phyloP scores from a whole-genome alignment of 2,797 vertebrate genomes.

The Gallinago nigripennis region DNA sequence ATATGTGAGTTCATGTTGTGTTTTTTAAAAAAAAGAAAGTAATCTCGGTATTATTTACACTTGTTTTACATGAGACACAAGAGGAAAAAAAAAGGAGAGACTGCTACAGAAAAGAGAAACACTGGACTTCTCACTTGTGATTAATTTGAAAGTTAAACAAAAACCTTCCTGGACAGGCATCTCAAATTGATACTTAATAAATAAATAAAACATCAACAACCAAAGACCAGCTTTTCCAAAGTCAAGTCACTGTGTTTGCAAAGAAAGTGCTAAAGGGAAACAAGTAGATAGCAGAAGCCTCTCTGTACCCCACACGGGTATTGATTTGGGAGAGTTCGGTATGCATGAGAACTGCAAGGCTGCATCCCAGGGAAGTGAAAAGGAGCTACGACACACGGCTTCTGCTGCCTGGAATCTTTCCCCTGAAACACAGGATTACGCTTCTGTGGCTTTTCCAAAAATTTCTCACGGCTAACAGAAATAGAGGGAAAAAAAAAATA shows the following conservation, averaged over 20 bases:
- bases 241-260: not conserved
- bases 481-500: not conserved
- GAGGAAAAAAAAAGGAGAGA: not conserved
- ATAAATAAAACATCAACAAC: not conserved
- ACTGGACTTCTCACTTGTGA: not conserved
- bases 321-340: not conserved
- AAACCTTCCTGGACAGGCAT: not conserved
- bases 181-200: not conserved
- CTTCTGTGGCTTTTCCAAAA: not conserved
- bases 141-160: not conserved
- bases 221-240: not conserved
- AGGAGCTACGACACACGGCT: not conserved
- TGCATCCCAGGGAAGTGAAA: not conserved
- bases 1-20: not conserved
- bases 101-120: not conserved
- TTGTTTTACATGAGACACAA: not conserved
- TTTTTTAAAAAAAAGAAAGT: not conserved
- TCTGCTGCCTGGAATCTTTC: not conserved
- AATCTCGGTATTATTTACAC: not conserved
- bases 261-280: not conserved
- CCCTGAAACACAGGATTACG: not conserved
- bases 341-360: not conserved
- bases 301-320: not conserved
- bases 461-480: not conserved
- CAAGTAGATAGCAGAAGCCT: not conserved